Evolutionary conservation across 2,113 vertebrate species (phyloP).

Genomic region (Sturnira hondurensis): DNA sequence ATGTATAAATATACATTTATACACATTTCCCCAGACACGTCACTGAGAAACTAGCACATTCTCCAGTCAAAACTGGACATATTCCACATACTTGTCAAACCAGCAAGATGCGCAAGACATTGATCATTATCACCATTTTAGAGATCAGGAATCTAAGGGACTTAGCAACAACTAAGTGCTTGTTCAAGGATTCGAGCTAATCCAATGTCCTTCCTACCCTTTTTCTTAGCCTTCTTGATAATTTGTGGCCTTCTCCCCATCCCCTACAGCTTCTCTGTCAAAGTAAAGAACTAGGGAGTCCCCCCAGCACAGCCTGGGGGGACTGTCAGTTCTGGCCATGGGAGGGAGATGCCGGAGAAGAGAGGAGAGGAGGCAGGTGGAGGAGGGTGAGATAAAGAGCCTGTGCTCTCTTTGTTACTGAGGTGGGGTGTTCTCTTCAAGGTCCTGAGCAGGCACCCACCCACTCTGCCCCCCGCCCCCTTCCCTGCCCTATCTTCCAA

Average conservation of each 20-base stretch:
- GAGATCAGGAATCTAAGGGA: background rate
- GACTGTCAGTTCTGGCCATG: too few species aligned
- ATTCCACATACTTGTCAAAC: background rate
- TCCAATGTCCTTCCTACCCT: background rate
- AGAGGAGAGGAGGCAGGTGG: background rate
- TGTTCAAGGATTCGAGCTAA: background rate
- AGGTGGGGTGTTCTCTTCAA: background rate
- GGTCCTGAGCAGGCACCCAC: background rate
- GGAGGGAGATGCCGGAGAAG: background rate
- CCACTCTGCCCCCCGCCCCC: background rate
- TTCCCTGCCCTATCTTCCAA: background rate
- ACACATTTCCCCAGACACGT: background rate
- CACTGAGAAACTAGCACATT: background rate
- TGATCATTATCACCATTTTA: background rate
- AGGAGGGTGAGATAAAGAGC: background rate
- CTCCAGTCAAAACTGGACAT: background rate
- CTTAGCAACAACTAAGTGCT: background rate
- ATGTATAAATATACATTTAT: background rate
- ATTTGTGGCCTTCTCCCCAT: background rate
- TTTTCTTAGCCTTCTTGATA: background rate
- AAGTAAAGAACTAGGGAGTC: background rate
- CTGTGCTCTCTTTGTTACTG: background rate
- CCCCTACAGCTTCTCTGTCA: background rate
- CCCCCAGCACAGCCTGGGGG: background rate
- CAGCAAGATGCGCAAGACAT: background rate